Evolutionary conservation across 2,797 vertebrate species (phyloP).

Genomic region (Pitangus sulphuratus): DNA sequence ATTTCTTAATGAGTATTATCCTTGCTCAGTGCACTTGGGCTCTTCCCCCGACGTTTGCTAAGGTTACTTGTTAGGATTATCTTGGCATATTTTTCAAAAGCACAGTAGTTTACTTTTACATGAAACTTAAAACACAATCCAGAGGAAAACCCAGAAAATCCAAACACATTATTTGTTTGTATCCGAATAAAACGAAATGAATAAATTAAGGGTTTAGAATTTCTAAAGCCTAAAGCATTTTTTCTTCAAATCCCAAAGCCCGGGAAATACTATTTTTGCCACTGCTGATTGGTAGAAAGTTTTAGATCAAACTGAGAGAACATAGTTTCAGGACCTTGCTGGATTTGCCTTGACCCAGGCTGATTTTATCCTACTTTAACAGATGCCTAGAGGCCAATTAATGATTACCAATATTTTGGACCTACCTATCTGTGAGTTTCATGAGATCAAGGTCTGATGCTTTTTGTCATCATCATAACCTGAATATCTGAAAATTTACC

Average conservation of each 20-base stretch:
- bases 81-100: background rate
- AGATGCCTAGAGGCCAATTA: background rate
- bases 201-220: background rate
- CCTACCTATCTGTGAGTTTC: background rate
- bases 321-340: background rate
- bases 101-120: background rate
- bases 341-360: background rate
- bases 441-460: background rate
- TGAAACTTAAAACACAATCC: rapidly evolving
- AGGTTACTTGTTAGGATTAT: background rate
- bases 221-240: background rate
- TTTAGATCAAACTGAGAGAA: background rate
- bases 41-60: background rate
- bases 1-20: background rate
- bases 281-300: background rate
- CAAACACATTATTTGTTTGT: background rate
- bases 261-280: background rate
- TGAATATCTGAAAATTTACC: background rate
- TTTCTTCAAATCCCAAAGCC: background rate
- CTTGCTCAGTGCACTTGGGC: background rate
- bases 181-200: background rate
- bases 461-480: background rate
- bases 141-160: background rate
- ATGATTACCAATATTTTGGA: background rate
- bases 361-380: background rate